A percentile compares a stretch with the other conserved stretches of the same genome.
These are phyloP conservation scores for Colossoma macropomum DNA, from an alignment of 2,113 vertebrate genomes.

Conservation along the genomic window DNA sequence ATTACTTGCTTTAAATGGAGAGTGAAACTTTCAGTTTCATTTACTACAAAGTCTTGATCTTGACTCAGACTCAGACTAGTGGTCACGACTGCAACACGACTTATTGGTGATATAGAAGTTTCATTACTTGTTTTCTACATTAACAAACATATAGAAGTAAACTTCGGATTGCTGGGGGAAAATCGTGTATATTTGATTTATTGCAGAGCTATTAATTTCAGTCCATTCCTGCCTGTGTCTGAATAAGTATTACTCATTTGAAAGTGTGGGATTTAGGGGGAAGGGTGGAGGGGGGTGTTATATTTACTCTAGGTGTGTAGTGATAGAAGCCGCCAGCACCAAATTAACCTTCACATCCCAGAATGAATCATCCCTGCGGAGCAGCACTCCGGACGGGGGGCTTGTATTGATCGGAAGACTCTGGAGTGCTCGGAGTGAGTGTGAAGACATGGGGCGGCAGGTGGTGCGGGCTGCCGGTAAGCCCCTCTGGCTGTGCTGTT, in stretches of 20 bases:
- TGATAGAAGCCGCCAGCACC: constrained; percentile 52
- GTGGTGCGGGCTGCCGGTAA: constrained; percentile 48
- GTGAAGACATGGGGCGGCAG: neutral
- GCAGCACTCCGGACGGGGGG: constrained; percentile 18
- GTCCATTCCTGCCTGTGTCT: constrained; percentile 4
- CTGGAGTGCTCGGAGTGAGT: neutral
- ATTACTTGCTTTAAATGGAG: too few relatives aligned
- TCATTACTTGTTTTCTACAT: too few relatives aligned
- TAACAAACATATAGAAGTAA: too few relatives aligned
- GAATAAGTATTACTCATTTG: constrained; percentile 35
- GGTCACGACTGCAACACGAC: too few relatives aligned
- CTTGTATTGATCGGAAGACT: constrained; percentile 45
- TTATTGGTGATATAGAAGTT: too few relatives aligned
- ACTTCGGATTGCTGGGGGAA: too few relatives aligned
- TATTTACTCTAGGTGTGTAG: constrained; percentile 46
- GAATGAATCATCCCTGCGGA: constrained; percentile 26
- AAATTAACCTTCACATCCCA: constrained; percentile 61
- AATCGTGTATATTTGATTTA: too few relatives aligned
- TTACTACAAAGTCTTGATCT: too few relatives aligned
- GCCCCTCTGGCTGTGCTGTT: constrained; percentile 46
- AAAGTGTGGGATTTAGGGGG: neutral
- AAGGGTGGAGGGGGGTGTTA: neutral
- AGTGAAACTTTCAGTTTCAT: too few relatives aligned
- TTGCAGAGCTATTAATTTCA: neutral
- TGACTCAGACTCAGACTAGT: too few relatives aligned